Evolutionary conservation across 1,140 invertebrate species (phyloP).

Genomic region (Drosophila truncata): DNA sequence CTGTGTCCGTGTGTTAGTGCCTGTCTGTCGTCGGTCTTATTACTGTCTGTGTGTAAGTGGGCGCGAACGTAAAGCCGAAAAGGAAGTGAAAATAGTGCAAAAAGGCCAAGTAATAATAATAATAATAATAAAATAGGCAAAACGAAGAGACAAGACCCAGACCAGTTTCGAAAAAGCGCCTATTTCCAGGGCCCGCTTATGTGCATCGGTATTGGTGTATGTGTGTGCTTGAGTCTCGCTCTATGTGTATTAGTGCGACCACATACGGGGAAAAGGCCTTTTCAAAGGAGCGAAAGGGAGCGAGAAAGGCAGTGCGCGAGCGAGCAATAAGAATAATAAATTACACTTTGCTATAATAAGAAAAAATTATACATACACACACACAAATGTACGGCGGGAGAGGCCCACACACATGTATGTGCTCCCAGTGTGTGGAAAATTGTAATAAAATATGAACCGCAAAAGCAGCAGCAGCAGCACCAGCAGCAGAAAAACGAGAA

Average conservation of each 20-base stretch:
- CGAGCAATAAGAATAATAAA: slow-evolving; percentile 84
- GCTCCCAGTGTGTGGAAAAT: slow-evolving; percentile 71
- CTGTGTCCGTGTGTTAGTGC: slow-evolving; percentile 47
- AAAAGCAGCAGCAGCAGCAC: slow-evolving; percentile 32
- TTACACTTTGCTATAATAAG: slow-evolving; percentile 84
- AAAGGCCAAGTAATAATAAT: slow-evolving; percentile 61
- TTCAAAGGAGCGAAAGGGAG: slow-evolving; percentile 77
- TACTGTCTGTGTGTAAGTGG: slow-evolving; percentile 43
- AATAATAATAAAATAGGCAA: slow-evolving; percentile 76
- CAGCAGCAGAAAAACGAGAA: slow-evolving; percentile 43
- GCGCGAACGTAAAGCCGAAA: slow-evolving; percentile 60
- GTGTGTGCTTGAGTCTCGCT: slow-evolving; percentile 40
- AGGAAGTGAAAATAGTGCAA: slow-evolving; percentile 80
- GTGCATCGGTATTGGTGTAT: slow-evolving; percentile 45
- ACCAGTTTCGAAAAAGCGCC: slow-evolving; percentile 76
- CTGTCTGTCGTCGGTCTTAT: slow-evolving; percentile 24
- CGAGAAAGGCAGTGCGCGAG: slow-evolving; percentile 50
- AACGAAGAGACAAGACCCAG: slow-evolving; percentile 71
- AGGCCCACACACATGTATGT: slow-evolving; percentile 57
- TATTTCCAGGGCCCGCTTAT: slow-evolving; percentile 70
- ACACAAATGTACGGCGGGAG: slow-evolving; percentile 31
- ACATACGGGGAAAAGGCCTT: slow-evolving; percentile 81
- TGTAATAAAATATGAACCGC: slow-evolving; percentile 82
- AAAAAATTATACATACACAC: slow-evolving; percentile 78
- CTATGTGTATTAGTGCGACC: slow-evolving; percentile 52